Percentiles rank a stretch among this genome's conserved stretches.
Conservation (phyloP, 2,797 vertebrate genomes). For the Anomalospiza imberbis region DNA sequence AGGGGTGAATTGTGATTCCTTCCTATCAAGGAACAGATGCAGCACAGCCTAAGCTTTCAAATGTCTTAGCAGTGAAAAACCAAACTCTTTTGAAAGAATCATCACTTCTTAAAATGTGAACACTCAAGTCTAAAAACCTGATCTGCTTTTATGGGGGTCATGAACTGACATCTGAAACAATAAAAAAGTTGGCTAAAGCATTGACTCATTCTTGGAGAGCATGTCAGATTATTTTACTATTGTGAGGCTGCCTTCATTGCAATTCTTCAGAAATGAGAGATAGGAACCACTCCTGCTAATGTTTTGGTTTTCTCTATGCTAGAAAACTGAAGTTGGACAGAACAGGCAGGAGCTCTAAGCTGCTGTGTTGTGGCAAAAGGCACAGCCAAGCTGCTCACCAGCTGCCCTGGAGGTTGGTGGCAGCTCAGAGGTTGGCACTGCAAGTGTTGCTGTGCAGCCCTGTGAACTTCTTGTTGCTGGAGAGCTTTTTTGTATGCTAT, state of each 20-base stretch:
- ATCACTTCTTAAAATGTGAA: neutral
- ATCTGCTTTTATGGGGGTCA: neutral
- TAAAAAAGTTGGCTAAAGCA: neutral
- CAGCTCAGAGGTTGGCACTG: neutral
- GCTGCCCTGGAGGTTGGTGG: neutral
- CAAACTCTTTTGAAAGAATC: neutral
- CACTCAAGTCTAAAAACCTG: neutral
- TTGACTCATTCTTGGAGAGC: neutral
- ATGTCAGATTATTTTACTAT: neutral
- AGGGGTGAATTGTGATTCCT: neutral
- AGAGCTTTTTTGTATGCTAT: fast-evolving
- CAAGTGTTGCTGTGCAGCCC: neutral
- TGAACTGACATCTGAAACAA: neutral
- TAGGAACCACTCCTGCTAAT: neutral
- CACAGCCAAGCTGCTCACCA: neutral
- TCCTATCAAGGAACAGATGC: neutral
- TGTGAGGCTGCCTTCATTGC: neutral
- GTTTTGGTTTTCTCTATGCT: neutral
- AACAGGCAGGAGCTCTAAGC: neutral
- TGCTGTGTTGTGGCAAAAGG: neutral
- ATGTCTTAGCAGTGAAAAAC: neutral
- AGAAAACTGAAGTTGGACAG: neutral
- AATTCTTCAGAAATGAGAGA: neutral
- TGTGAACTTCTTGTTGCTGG: neutral
- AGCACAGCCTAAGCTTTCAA: neutral